A percentile compares a stretch with the other conserved stretches of the same genome.
Evolutionary conservation across 2,113 vertebrate genomes (phyloP).

Genomic region (Crotalus viridis): DNA sequence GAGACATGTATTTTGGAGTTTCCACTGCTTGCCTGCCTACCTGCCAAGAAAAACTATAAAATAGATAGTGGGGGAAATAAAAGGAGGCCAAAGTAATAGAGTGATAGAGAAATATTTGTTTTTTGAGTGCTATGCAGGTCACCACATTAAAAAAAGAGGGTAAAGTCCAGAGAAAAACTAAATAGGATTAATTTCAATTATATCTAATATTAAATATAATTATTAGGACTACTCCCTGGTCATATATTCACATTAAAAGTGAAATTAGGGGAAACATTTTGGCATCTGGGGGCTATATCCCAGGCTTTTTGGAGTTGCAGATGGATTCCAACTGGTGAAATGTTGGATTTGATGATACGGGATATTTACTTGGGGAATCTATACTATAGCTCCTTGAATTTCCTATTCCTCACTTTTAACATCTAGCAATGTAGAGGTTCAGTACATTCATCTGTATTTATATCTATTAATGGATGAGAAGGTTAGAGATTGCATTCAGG

Average conservation of each 20-base stretch:
- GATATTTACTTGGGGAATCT: neutral
- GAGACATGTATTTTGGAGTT: neutral
- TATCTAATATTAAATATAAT: neutral
- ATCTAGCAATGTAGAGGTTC: neutral
- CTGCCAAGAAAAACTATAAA: neutral
- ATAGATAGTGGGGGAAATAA: neutral
- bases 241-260: neutral
- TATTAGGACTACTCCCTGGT: neutral
- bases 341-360: neutral
- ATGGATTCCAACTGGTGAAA: neutral
- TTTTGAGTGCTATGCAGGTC: neutral
- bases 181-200: neutral
- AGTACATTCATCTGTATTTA: neutral
- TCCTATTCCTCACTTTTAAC: neutral
- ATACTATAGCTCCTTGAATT: neutral
- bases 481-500: neutral
- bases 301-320: neutral
- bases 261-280: neutral
- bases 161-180: neutral
- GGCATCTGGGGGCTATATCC: neutral
- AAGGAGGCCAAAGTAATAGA: neutral
- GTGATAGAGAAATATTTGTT: neutral
- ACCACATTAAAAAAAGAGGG: neutral
- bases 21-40: neutral
- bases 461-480: neutral